Evolutionary conservation across 2,797 vertebrate species (phyloP).

Genomic region (Alcedo quadribrachys): DNA sequence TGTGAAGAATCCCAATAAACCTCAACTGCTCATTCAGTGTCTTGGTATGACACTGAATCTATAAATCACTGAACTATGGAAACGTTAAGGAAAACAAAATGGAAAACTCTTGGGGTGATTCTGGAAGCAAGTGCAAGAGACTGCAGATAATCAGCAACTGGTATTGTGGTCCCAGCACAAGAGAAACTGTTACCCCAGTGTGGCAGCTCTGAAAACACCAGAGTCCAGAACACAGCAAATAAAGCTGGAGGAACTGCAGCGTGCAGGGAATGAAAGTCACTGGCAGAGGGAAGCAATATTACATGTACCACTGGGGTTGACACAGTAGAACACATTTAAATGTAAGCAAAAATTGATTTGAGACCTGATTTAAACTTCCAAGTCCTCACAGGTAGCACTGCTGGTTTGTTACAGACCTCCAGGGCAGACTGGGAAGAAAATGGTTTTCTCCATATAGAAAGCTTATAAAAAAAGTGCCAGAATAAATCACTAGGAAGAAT

Average conservation of each 20-base stretch:
- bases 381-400: background rate
- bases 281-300: background rate
- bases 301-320: background rate
- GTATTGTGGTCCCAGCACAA: background rate
- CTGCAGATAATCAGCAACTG: background rate
- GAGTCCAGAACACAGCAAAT: background rate
- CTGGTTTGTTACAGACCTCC: constrained; percentile 12
- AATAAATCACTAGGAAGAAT: background rate
- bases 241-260: background rate
- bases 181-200: background rate
- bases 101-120: background rate
- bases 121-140: background rate
- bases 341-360: background rate
- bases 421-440: background rate
- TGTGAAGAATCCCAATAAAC: background rate
- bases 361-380: background rate
- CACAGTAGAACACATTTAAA: background rate
- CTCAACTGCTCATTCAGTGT: background rate
- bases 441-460: background rate
- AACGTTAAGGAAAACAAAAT: background rate
- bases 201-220: background rate
- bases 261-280: background rate
- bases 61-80: background rate
- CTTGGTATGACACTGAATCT: accelerated
- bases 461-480: background rate